Evolutionary conservation across 2,113 vertebrate species (phyloP).

Genomic region (Tursiops truncatus): DNA sequence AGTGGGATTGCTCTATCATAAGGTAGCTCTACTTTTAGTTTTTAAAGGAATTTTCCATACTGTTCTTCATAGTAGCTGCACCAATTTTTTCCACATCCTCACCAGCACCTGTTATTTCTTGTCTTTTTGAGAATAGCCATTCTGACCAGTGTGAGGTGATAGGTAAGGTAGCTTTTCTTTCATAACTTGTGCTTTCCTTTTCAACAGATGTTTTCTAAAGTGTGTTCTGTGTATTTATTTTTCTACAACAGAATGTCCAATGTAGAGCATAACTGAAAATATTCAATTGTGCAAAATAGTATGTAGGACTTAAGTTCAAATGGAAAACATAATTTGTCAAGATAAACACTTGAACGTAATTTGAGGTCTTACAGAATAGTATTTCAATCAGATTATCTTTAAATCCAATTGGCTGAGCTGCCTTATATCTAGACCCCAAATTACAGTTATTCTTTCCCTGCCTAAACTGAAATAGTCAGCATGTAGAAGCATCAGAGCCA

Average conservation of each 20-base stretch:
- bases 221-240: not conserved
- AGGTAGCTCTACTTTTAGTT: no score
- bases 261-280: not conserved
- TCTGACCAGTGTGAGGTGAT: no score
- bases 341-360: not conserved
- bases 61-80: no score
- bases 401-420: not conserved
- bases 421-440: not conserved
- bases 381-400: not conserved
- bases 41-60: no score
- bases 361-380: not conserved
- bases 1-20: no score
- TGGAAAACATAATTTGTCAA: not conserved
- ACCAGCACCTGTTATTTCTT: no score
- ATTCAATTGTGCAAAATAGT: not conserved
- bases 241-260: not conserved
- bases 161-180: not conserved
- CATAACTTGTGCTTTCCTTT: not conserved
- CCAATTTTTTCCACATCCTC: no score
- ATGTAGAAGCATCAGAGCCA: not conserved
- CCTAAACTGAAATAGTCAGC: not conserved
- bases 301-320: not conserved
- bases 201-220: not conserved
- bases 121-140: no score
- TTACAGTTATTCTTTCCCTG: not conserved